Conservation (phyloP, 2,797 vertebrate species). For the Neosilurus hyrtlii region DNA sequence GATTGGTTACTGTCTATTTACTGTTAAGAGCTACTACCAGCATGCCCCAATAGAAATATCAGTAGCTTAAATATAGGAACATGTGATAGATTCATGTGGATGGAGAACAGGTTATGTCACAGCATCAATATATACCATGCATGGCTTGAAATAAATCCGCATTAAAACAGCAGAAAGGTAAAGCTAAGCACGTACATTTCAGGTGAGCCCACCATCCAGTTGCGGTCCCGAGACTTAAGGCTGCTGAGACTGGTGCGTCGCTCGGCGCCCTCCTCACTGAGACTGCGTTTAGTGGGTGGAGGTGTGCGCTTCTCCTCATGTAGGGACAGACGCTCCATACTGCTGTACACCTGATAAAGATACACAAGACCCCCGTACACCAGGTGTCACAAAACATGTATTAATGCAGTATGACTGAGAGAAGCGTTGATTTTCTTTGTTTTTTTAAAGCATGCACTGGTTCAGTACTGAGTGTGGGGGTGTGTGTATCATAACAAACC, state of each 20-base stretch:
- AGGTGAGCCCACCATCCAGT: constrained; percentile 92
- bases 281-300: constrained; percentile 89
- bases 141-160: neutral
- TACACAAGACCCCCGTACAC: neutral
- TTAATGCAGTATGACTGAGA: neutral
- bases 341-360: constrained; percentile 86
- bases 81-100: neutral
- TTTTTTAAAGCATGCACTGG: neutral
- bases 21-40: neutral
- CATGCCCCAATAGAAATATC: too few relatives aligned
- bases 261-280: constrained; percentile 93
- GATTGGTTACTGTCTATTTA: too few relatives aligned
- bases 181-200: constrained; percentile 84
- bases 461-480: neutral
- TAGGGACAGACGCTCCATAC: constrained; percentile 92
- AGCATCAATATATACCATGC: neutral
- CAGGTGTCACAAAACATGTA: neutral
- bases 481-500: neutral
- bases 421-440: neutral
- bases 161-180: neutral
- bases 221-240: constrained; percentile 83
- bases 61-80: neutral
- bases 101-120: neutral
- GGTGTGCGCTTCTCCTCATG: constrained; percentile 87
- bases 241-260: constrained; percentile 80